Evolutionary conservation across 2,888 invertebrate genomes (phyloP).

Genomic region (Stenurella melanura): DNA sequence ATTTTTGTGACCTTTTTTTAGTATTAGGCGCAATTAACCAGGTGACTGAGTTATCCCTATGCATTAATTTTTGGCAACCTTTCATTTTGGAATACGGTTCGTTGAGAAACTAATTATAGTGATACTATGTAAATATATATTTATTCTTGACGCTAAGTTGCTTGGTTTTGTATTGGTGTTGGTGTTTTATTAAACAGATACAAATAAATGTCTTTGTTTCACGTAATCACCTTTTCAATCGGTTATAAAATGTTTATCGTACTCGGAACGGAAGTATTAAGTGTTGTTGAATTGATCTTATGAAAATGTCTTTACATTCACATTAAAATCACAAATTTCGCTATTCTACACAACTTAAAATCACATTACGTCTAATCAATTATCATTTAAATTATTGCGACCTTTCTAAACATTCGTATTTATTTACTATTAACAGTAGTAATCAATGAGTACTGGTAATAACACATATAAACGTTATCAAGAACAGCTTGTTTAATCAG

Average conservation of each 20-base stretch:
- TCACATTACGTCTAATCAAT: neutral
- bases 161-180: neutral
- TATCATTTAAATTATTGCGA: neutral
- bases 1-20: too few relatives aligned
- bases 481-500: too few relatives aligned
- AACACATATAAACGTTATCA: too few relatives aligned
- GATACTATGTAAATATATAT: too few relatives aligned
- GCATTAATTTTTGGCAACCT: too few relatives aligned
- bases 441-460: neutral
- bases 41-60: too few relatives aligned
- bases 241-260: neutral
- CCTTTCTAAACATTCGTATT: constrained; percentile 1
- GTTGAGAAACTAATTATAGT: too few relatives aligned
- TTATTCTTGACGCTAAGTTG: too few relatives aligned
- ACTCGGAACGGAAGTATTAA: neutral
- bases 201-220: neutral
- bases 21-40: too few relatives aligned
- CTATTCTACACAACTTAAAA: neutral
- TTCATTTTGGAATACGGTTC: too few relatives aligned
- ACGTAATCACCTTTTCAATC: neutral
- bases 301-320: neutral
- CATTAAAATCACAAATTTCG: neutral
- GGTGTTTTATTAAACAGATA: neutral
- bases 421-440: neutral
- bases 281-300: neutral